phyloP scores from a whole-genome alignment of 2,113 vertebrate species.

The Paramisgurnus dabryanus region DNA sequence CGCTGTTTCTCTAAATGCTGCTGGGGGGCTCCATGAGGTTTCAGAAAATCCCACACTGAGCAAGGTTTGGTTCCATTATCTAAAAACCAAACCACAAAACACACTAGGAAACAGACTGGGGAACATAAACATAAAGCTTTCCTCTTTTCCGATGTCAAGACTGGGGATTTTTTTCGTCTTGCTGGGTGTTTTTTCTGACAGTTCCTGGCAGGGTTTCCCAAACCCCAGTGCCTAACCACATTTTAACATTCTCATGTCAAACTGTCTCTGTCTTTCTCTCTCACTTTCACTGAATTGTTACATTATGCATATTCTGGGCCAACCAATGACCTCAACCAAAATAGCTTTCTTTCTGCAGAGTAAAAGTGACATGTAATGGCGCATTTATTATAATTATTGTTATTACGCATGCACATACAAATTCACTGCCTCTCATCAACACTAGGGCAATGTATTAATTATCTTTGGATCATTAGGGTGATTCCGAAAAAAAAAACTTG shows the following conservation, averaged over 20 bases:
- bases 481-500: conserved; percentile 48
- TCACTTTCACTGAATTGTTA: conserved; percentile 37
- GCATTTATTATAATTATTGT: conserved; percentile 35
- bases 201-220: conserved; percentile 54
- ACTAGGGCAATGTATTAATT: conserved; percentile 43
- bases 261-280: conserved; percentile 27
- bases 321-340: conserved; percentile 17
- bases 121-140: conserved; percentile 62
- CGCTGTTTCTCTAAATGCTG: conserved; percentile 54
- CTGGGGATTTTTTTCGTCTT: conserved; percentile 47
- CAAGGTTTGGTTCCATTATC: conserved; percentile 64
- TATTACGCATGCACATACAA: conserved; percentile 1
- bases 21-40: conserved; percentile 57
- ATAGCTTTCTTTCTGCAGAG: conserved; percentile 41
- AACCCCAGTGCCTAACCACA: conserved; percentile 47
- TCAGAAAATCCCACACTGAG: conserved; percentile 47
- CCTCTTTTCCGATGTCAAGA: conserved; percentile 56
- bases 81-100: conserved; percentile 64
- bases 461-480: conserved; percentile 45
- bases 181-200: conserved; percentile 51
- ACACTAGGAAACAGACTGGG: conserved; percentile 57
- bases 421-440: background rate
- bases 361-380: conserved; percentile 48
- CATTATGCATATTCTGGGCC: conserved; percentile 26
- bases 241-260: conserved; percentile 44